Percentiles rank a stretch among this genome's conserved stretches.
These are phyloP conservation scores for Drosophila kambysellisi DNA, from an alignment of 2,888 invertebrate genomes.

Conservation along the genomic window DNA sequence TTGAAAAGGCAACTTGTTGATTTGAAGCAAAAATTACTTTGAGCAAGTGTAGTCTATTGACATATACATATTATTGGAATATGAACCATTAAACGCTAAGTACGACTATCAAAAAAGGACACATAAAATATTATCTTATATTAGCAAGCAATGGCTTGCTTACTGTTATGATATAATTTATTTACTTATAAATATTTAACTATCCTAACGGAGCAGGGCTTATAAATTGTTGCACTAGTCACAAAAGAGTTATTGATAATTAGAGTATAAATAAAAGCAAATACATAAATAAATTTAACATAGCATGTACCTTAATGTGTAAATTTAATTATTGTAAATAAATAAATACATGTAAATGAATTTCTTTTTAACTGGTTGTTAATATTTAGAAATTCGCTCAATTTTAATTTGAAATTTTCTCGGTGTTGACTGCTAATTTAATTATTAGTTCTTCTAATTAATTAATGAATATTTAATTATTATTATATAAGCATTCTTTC, in stretches of 20 bases:
- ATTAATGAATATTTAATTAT: not conserved
- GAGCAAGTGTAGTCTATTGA: not conserved
- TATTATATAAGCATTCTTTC: not conserved
- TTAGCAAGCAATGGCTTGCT: not conserved
- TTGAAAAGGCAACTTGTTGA: slow-evolving; percentile 41
- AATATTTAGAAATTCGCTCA: not conserved
- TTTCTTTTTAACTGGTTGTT: not conserved
- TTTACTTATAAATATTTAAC: not conserved
- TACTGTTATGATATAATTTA: not conserved
- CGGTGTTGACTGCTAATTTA: no score
- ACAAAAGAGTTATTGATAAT: not conserved
- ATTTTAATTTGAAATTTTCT: not conserved
- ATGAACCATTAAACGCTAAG: not conserved
- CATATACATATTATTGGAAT: not conserved
- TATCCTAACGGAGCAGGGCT: no score
- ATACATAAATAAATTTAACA: not conserved
- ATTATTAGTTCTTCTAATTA: not conserved
- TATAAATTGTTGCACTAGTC: no score
- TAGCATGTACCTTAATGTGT: no score
- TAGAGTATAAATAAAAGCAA: not conserved
- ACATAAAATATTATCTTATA: not conserved
- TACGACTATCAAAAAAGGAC: not conserved
- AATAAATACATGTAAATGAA: not conserved
- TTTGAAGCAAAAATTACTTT: not conserved
- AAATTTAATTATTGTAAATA: not conserved